These are phyloP conservation scores for Leptopilina clavipes DNA, from an alignment of 1,140 invertebrate species.

Conservation along the genomic window DNA sequence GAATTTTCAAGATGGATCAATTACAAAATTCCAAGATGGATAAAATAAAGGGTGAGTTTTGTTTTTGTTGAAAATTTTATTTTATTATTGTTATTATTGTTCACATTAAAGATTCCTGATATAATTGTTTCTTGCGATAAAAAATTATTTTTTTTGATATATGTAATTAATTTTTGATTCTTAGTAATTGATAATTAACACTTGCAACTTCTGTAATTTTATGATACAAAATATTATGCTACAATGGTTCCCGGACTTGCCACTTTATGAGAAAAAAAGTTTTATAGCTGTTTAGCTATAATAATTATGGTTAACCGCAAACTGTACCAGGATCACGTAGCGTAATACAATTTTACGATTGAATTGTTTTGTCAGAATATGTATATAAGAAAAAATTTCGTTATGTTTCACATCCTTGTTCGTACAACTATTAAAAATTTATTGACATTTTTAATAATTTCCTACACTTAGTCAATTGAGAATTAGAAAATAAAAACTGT, in stretches of 20 bases:
- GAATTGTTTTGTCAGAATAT: neutral
- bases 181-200: neutral
- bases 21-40: neutral
- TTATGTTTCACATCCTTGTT: too few species aligned
- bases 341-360: slow-evolving; percentile 28
- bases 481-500: too few species aligned
- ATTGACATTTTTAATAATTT: too few species aligned
- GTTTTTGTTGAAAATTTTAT: too few species aligned
- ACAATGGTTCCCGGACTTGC: neutral
- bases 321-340: slow-evolving; percentile 24
- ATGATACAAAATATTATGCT: neutral
- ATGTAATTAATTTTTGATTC: neutral
- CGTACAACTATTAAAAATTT: too few species aligned
- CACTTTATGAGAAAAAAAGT: neutral
- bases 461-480: too few species aligned
- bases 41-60: slow-evolving; percentile 2
- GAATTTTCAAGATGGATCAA: slow-evolving; percentile 19
- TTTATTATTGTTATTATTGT: too few species aligned
- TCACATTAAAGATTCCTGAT: too few species aligned
- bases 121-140: neutral
- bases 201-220: neutral
- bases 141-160: neutral
- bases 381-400: neutral
- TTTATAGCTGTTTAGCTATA: neutral
- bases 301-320: slow-evolving; percentile 22